Evolutionary conservation across 2,113 vertebrate genomes (phyloP), one percentile per base, ranked within the genome.

Genomic region (Prunella himalayana): DNA sequence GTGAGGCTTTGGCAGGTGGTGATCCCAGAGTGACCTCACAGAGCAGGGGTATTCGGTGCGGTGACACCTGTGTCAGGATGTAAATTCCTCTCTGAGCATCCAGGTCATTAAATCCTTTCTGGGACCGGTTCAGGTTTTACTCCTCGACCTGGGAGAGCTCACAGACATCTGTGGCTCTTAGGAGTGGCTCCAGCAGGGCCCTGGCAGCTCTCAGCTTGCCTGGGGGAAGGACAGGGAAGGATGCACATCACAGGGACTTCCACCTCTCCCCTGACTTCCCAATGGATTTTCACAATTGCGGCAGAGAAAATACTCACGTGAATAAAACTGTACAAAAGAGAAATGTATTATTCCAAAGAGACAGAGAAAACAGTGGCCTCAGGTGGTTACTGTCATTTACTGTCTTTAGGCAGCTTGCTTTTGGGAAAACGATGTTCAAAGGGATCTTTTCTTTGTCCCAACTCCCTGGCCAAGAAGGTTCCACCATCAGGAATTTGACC

Each of bases 231-330:
- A n/a, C 2, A 8, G 39, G 61, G 56, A 42, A 53, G 20, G 72
- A 45, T 44, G 11, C 13, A 39, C 6, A 1, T 24, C n/a, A 37
- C 11, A 60, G 56, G 3, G 24, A 27, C 17, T 87, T 39, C 35
- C 18, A 68, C 20, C 13, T 30, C 44, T 85, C 16, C 17, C 8
- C 9, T 57, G 0, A 23, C 19, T 57, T 33, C 20, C 19, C 37
- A 57, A 25, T 0, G 13, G 65, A 12, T 41, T 73, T 79, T 41
- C 31, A 47, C 3, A 0, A 21, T 30, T 3, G 3, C 3, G 28
- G 31, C 57, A 63, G 44, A 54, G 41, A 86, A 87, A 33, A 68
- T 53, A 37, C 21, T 70, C 21, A 6, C 25, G 3, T 6, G 15
- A 42, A 17, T 65, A 25, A 35, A 59, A 60, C 59, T 21, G 8